Percentiles rank a stretch among this genome's conserved stretches.
phyloP scores from a whole-genome alignment of 2,797 vertebrate species.

The Schizopygopsis pylzovi region DNA sequence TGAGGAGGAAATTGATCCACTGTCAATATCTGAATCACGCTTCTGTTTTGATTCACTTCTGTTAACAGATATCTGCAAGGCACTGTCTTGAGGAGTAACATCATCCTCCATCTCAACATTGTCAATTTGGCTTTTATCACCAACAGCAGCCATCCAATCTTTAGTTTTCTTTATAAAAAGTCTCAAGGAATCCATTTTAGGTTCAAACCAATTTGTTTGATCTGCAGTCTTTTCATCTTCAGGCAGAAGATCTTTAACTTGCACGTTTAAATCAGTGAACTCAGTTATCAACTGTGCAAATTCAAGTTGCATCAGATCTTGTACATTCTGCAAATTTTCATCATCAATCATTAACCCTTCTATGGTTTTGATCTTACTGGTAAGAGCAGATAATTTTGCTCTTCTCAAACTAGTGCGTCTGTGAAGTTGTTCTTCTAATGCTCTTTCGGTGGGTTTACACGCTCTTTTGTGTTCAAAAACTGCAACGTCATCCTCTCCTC shows the following conservation, averaged over 20 bases:
- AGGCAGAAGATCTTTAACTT: neutral
- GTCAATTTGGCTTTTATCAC: neutral
- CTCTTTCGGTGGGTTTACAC: neutral
- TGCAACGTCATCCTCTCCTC: too few relatives aligned
- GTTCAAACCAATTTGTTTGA: slow-evolving; percentile 12
- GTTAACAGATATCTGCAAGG: neutral
- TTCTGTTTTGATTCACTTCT: neutral
- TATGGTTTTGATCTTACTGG: neutral
- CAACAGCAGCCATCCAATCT: neutral
- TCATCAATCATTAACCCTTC: neutral
- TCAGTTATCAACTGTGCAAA: neutral
- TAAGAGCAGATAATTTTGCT: slow-evolving; percentile 2
- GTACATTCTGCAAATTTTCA: neutral
- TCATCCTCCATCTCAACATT: neutral
- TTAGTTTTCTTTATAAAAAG: neutral
- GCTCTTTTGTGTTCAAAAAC: too few relatives aligned
- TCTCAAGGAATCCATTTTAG: neutral
- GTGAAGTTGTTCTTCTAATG: neutral
- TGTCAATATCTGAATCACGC: neutral
- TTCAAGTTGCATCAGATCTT: neutral
- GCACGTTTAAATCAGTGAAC: neutral
- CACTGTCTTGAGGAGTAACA: neutral
- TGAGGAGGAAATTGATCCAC: neutral
- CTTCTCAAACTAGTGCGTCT: neutral
- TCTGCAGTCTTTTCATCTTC: slow-evolving; percentile 31